Evolutionary conservation across 2,888 invertebrate species (phyloP), one percentile per base, ranked within the genome.

Genomic region (Achlya flavicornis): DNA sequence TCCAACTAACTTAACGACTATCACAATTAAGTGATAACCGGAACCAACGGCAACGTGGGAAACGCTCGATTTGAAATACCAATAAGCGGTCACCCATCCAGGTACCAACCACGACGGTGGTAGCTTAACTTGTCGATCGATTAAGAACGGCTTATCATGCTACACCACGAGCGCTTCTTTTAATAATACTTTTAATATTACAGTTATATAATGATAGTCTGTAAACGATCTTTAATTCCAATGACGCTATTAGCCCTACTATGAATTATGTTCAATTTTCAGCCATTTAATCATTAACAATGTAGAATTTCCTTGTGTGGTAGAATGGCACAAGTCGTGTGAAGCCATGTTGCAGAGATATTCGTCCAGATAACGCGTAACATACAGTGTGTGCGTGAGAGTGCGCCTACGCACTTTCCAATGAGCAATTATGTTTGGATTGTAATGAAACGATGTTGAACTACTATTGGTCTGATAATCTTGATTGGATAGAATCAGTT

Each of bases 351-450:
- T 60, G 41, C 43, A 14, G 16, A 70, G 74, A 78, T 78, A 78
- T 77, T 71, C 71, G 66, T 67, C 14, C 62, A 71, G 78, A 77
- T 73, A 76, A 16, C 48, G 33, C 16, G 1, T 1, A 14, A 63
- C 57, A 61, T 64, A 72, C 77, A 76, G 74, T 74, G 14, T 70
- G 19, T 70, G 75, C 75, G 73, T 77, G 81, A 73, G 81, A 83
- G 74, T 78, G 78, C 77, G 77, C 35, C 46, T n/a, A 73, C 75
- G 76, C 80, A 80, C 81, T 83, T 81, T 81, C 83, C 77, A 79
- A 74, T 75, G 66, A 72, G 71, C 75, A 77, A 78, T 79, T 77
- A 76, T 66, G 16, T 53, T 48, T 19, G 53, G 48, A 16, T 58
- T 12, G 41, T 63, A 65, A 65, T 63, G 12, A 43, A 43, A 60